Evolutionary conservation across 2,113 vertebrate species (phyloP), one percentile per base, ranked within the genome.

Genomic region (Harpagus bidentatus): DNA sequence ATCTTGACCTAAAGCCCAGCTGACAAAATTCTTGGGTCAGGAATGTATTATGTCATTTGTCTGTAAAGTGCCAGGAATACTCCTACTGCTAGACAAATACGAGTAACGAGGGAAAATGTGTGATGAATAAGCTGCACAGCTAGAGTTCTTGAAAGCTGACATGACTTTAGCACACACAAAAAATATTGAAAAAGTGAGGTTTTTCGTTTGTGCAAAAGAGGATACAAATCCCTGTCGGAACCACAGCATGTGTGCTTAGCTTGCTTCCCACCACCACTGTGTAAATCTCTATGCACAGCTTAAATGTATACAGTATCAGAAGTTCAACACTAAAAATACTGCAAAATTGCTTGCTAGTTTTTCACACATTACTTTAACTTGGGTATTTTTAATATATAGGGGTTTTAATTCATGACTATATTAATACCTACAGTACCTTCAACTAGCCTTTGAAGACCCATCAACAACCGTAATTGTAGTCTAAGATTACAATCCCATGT

Each of bases 231-330:
- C 2, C 7, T 73, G 45, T 56, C 47, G 58, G 78, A 78, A 50
- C 6, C 5, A 38, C 31, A n/a, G 16, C 3, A 2, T 1, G 1
- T 45, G 32, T 2, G 8, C 12, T 77, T 67, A 36, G 29, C 36
- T 82, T 53, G 13, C 48, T 71, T 78, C 10, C 5, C 7, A 6
- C 13, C 11, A 7, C 4, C 1, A 7, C 34, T 25, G 21, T 8
- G 6, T 70, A 36, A 66, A 74, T 63, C 9, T 55, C 55, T 42
- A 6, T 36, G 40, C 10, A 13, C 7, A 56, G 2, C 10, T 84
- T 47, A 82, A 86, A 32, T 47, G 31, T 45, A 17, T 50, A 17
- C 32, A 29, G 4, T 38, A 22, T 31, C n/a, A 42, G 28, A 45
- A 81, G 6, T n/a, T 82, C 25, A 62, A 18, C 18, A 28, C 36